A percentile compares a stretch with the other conserved stretches of the same genome.
Evolutionary conservation across 2,113 vertebrate species (phyloP).

Genomic region (Ammodramus savannarum): DNA sequence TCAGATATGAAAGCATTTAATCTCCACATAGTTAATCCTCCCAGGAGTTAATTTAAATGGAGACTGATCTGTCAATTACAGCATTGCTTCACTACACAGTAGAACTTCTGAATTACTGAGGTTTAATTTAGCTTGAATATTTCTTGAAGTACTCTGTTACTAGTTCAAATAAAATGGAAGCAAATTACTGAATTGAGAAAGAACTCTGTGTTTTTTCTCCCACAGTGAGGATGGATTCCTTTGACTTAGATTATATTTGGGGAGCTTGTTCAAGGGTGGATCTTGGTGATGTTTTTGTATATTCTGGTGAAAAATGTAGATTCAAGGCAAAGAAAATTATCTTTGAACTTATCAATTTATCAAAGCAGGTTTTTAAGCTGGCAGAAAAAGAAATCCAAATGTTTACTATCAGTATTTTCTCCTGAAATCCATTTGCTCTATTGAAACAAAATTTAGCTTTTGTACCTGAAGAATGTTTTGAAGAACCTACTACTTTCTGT

Average conservation of each 20-base stretch:
- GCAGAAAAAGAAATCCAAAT: not conserved
- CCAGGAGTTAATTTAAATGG: slow-evolving; percentile 30
- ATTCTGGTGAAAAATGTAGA: not conserved
- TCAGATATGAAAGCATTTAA: slow-evolving; percentile 58
- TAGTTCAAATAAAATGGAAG: not conserved
- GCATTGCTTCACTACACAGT: not conserved
- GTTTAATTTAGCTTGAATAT: slow-evolving; percentile 43
- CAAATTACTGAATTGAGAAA: not conserved
- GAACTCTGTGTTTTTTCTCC: not conserved
- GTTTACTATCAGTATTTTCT: not conserved
- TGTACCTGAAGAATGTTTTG: not conserved
- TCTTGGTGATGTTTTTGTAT: not conserved
- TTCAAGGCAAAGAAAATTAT: not conserved
- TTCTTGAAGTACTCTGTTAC: slow-evolving; percentile 1
- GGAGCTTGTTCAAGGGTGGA: not conserved
- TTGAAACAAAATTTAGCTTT: not conserved
- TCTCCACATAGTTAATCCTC: slow-evolving; percentile 26
- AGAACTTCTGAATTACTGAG: slow-evolving; percentile 21
- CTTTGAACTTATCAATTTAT: not conserved
- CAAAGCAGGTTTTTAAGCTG: not conserved
- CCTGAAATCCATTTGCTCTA: not conserved
- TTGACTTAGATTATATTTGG: not conserved
- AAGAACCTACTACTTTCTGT: not conserved
- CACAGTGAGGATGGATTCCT: not conserved
- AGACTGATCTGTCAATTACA: slow-evolving; percentile 33